Base-by-base conservation (phyloP, 1,140 invertebrate species). In the Drosophila obscura region DNA sequence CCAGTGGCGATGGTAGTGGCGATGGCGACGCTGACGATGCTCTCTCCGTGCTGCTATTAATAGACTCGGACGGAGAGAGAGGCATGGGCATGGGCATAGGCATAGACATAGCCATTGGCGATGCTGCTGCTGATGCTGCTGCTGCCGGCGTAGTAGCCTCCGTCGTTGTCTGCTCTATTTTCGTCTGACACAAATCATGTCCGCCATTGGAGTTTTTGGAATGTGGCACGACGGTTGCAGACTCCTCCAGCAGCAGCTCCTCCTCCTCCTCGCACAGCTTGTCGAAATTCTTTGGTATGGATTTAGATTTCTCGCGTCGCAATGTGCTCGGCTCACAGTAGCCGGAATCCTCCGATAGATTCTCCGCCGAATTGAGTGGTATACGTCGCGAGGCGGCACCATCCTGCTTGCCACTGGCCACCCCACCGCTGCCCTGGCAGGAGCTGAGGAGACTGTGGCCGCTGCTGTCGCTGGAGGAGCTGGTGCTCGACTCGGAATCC, bases 311-410 rank as follows among this genome's bases (percentile, higher is more conserved):
- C 51, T 78, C 76, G 26, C 89, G 89, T 22, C 91, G 66, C 72
- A 91, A 81, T 55, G 85, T 91, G 51, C 93, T 92, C 61, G 94
- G 93, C 75, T 95, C 94, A 63, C 95, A 94, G 91, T 95, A 96
- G 16, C 95, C 95, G 67, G 95, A 95, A 91, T 96, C 95, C 81
- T 96, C 95, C 75, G 95, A 95, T 43, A 96, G 91, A 93, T 96
- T 96, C 80, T 96, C 95, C 2, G 93, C 93, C 26, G 95, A 96
- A 75, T 94, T 94, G 68, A 77, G 61, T 2, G 82, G 82, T 58
- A 87, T 26, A 11, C 82, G 64, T 0, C 82, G 61, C 0, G 44
- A 41, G 6, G 52, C 50, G 19, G 22, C 53, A 2, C 50, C 50
- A 28, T 65, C 44, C 48, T 64, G 65, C 0, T 60, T 75, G 4